Evolutionary conservation across 2,113 vertebrate genomes (phyloP).

Genomic region (Leptocoma aspasia): DNA sequence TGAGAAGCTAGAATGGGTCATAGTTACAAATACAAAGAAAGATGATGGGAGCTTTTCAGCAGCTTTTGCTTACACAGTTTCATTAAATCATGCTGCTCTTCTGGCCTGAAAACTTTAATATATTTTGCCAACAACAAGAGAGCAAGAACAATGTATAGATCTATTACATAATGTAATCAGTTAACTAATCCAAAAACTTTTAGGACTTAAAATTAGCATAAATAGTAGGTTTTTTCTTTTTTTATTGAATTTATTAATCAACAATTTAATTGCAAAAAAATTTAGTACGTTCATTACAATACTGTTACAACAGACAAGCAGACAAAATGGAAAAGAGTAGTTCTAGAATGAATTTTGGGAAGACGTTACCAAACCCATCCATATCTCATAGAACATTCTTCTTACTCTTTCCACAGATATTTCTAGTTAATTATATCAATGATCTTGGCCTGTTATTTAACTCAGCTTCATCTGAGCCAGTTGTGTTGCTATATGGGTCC

Average conservation of each 20-base stretch:
- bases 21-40: background rate
- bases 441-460: background rate
- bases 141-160: background rate
- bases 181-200: background rate
- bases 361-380: background rate
- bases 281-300: background rate
- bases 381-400: background rate
- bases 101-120: background rate
- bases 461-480: background rate
- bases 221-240: rapidly evolving
- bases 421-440: background rate
- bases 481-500: background rate
- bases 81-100: background rate
- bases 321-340: background rate
- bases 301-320: background rate
- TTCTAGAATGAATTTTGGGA: background rate
- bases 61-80: background rate
- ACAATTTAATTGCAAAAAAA: background rate
- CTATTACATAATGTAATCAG: background rate
- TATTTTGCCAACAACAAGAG: background rate
- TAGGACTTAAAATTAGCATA: background rate
- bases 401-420: background rate
- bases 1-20: background rate
- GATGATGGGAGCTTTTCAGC: background rate
- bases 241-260: background rate